Conservation (phyloP, 2,888 invertebrate species). For the Gymnosoma rotundatum region DNA sequence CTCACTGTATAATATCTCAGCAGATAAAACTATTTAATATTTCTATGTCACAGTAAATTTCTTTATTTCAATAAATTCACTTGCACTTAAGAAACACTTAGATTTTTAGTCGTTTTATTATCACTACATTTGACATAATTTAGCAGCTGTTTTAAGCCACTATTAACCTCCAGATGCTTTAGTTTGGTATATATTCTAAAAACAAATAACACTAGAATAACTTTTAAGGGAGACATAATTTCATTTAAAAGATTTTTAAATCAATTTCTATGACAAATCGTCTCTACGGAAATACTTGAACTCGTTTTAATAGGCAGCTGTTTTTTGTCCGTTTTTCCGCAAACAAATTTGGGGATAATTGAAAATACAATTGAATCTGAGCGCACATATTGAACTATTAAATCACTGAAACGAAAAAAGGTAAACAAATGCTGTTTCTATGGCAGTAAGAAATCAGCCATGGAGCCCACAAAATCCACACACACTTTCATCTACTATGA, state of each 20-base stretch:
- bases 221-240: neutral
- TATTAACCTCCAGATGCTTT: conserved; percentile 51
- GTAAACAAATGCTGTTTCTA: too few species aligned
- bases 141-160: conserved; percentile 50
- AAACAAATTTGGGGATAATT: conserved; percentile 49
- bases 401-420: conserved; percentile 24
- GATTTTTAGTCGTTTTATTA: neutral
- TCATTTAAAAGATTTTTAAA: neutral
- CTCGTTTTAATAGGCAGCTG: conserved; percentile 30
- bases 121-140: conserved; percentile 18
- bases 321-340: conserved; percentile 5
- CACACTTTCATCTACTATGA: neutral
- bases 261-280: conserved; percentile 14
- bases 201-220: conserved; percentile 4
- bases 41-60: too few species aligned
- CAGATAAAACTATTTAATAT: too few species aligned
- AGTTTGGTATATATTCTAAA: neutral
- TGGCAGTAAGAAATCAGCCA: conserved; percentile 11
- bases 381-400: conserved; percentile 38
- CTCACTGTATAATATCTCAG: too few species aligned
- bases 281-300: conserved; percentile 50
- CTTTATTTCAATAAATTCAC: too few species aligned
- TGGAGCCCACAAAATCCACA: conserved; percentile 43
- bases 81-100: neutral
- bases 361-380: conserved; percentile 53